Evolutionary conservation across 2,797 vertebrate genomes (phyloP), one percentile per base, ranked within the genome.

Genomic region (Aulostomus chinensis): DNA sequence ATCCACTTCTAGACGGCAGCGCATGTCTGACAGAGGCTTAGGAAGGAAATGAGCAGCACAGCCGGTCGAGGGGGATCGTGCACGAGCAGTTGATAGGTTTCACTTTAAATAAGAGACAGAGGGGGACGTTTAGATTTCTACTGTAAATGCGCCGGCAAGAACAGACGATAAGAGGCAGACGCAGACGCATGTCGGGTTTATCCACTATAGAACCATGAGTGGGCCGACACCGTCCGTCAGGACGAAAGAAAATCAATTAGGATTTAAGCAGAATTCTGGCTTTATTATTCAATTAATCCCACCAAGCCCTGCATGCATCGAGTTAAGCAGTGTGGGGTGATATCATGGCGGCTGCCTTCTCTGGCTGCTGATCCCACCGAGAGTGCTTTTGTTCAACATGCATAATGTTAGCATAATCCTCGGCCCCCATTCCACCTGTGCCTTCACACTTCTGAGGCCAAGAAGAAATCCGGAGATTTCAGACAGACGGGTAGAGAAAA

Each of bases 271-370:
- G 40, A 56, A 52, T 47, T 76, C 51, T 45, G 53, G 31, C 40
- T 76, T 83, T 75, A 57, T 80, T 70, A 80, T 74, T 60, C 66
- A 58, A 78, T 78, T 84, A 87, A 86, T 86, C 76, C 76, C 63
- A 73, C 71, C 64, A 84, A 84, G 68, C 72, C 14, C 41, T 12
- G 49, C 60, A 53, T 60, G 76, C 71, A 56, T 60, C 65, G 60
- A 41, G 68, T 73, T 80, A 78, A 86, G 69, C 78, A 21, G 53
- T 72, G 38, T 64, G 58, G 25, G 53, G 52, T 40, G 69, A 80
- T 78, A 76, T 69, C 66, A 53, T 56, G 61, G 61, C 17, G 51
- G 15, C 56, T 46, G 51, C 51, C 66, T 78, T 56, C 58, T 76
- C 38, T 25, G 56, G 31, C 54, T 57, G 52, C 36, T 15, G 2